Percentiles rank a stretch among this genome's conserved stretches.
Evolutionary conservation across 2,797 vertebrate genomes (phyloP).

Genomic region (Anniella stebbinsi): DNA sequence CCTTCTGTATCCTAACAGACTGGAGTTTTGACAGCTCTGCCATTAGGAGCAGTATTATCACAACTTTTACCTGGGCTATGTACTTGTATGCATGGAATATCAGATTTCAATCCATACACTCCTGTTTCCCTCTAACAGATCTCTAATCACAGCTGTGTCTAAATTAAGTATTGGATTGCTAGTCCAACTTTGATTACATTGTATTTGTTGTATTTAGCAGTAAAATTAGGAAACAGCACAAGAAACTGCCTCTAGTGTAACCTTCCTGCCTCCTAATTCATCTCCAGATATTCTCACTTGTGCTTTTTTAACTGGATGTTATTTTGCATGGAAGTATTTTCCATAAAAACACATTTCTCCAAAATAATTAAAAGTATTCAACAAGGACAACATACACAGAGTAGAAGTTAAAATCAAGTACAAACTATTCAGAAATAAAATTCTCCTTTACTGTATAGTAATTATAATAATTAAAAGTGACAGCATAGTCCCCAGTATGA

Average conservation of each 20-base stretch:
- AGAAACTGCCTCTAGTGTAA: background rate
- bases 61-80: background rate
- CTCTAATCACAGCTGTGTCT: background rate
- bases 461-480: constrained; percentile 35
- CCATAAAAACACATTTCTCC: background rate
- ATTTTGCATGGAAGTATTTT: background rate
- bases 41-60: background rate
- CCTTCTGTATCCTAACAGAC: background rate
- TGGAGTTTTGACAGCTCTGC: no score
- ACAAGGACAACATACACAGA: background rate
- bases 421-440: constrained; percentile 17
- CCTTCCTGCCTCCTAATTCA: background rate
- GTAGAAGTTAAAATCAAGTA: constrained; percentile 7
- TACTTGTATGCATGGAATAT: background rate
- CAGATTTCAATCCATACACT: background rate
- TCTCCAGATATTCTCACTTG: background rate
- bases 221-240: background rate
- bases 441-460: background rate
- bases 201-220: background rate
- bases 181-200: background rate
- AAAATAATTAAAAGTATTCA: background rate
- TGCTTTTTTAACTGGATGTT: background rate
- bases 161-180: background rate
- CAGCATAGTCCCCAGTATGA: constrained; percentile 8
- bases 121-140: background rate